Conservation (phyloP, 1,140 invertebrate species). For the Cyphomyrmex costatus region DNA sequence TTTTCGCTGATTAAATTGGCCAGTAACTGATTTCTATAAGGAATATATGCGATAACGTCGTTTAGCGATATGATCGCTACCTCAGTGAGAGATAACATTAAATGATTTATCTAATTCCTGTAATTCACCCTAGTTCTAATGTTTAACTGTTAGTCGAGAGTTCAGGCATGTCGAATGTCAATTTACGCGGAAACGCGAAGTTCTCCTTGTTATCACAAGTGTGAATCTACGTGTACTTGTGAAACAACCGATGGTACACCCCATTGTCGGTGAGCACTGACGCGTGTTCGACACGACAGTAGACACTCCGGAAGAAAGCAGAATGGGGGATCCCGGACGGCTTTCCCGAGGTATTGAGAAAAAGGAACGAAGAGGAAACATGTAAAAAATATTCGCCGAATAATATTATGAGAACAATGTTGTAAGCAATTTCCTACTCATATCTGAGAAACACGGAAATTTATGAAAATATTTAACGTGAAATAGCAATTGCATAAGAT, state of each 20-base stretch:
- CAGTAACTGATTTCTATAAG: too few relatives aligned
- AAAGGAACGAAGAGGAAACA: slow-evolving; percentile 11
- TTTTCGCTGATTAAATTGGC: too few relatives aligned
- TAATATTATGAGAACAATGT: slow-evolving; percentile 8
- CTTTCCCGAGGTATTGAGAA: slow-evolving; percentile 38
- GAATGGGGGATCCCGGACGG: neutral
- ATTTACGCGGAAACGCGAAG: slow-evolving; percentile 34
- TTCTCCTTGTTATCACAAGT: slow-evolving; percentile 49
- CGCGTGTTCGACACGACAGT: slow-evolving; percentile 72
- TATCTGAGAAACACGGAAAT: neutral
- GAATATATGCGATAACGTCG: neutral
- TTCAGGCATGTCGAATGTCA: slow-evolving; percentile 24
- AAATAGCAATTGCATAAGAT: neutral
- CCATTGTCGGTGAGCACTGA: slow-evolving; percentile 77
- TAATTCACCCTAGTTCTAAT: neutral
- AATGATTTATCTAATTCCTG: neutral
- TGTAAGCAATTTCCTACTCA: slow-evolving; percentile 10
- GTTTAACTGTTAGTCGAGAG: slow-evolving; percentile 7
- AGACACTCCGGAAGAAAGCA: slow-evolving; percentile 64
- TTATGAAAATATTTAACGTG: slow-evolving; percentile 2
- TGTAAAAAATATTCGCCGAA: slow-evolving; percentile 24
- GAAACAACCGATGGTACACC: slow-evolving; percentile 13
- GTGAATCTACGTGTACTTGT: slow-evolving; percentile 56
- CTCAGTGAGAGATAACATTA: neutral
- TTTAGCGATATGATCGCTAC: neutral